phyloP scores from a whole-genome alignment of 1,140 invertebrate species.

The Hylaeus volcanicus region DNA sequence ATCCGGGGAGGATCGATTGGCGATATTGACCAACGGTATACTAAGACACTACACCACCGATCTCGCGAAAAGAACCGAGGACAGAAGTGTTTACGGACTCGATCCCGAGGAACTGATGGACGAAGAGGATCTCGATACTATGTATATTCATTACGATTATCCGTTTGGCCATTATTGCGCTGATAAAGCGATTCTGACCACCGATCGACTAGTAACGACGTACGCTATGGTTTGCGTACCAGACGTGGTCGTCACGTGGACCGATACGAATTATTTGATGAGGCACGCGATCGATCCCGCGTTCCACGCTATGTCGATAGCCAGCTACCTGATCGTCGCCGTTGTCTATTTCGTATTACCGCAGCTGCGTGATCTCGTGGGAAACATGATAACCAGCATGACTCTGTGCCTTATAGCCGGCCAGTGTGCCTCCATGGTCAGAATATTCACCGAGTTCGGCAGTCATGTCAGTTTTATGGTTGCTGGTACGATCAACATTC shows the following conservation, averaged over 20 bases:
- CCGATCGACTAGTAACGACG: slow-evolving; percentile 78
- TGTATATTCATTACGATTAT: slow-evolving; percentile 85
- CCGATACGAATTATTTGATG: slow-evolving; percentile 86
- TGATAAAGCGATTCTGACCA: slow-evolving; percentile 84
- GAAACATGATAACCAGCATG: slow-evolving; percentile 91
- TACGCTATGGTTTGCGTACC: slow-evolving; percentile 89
- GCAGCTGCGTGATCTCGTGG: slow-evolving; percentile 89
- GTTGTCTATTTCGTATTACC: slow-evolving; percentile 92
- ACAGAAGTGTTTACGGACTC: slow-evolving; percentile 77
- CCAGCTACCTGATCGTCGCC: slow-evolving; percentile 86
- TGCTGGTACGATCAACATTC: slow-evolving; percentile 81
- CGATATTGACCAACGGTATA: slow-evolving; percentile 85
- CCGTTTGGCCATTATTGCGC: slow-evolving; percentile 88
- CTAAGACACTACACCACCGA: slow-evolving; percentile 86
- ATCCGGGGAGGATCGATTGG: slow-evolving; percentile 83
- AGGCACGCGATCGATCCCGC: slow-evolving; percentile 87
- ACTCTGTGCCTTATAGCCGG: slow-evolving; percentile 87
- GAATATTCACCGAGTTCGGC: slow-evolving; percentile 89
- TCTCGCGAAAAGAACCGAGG: slow-evolving; percentile 58
- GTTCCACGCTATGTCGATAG: slow-evolving; percentile 86
- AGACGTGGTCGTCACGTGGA: slow-evolving; percentile 85
- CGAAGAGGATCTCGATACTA: slow-evolving; percentile 70
- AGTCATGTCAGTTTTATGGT: slow-evolving; percentile 89
- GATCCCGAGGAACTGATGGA: slow-evolving; percentile 69
- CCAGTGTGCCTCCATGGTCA: slow-evolving; percentile 88